Evolutionary conservation across 2,888 invertebrate species (phyloP).

Genomic region (Diarsia mendica): DNA sequence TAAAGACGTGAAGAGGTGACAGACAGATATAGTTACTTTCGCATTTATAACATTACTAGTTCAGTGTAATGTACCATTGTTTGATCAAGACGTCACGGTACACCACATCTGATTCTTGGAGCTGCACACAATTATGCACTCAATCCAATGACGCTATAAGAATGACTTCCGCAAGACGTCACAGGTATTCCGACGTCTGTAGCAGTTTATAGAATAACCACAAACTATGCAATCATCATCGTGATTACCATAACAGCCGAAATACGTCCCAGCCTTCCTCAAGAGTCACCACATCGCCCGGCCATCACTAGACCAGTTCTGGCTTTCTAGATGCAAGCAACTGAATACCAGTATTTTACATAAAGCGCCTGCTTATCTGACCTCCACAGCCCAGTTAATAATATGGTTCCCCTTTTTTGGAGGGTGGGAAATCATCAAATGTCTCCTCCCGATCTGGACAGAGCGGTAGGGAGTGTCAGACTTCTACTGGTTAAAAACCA

Average conservation of each 20-base stretch:
- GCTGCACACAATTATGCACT: background rate
- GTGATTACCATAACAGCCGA: background rate
- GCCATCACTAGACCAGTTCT: too few relatives aligned
- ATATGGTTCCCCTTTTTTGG: too few relatives aligned
- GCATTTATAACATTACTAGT: background rate
- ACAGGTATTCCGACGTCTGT: background rate
- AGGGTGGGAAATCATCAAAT: too few relatives aligned
- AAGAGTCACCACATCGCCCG: background rate
- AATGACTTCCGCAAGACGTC: background rate
- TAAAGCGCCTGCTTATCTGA: too few relatives aligned
- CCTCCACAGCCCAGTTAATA: too few relatives aligned
- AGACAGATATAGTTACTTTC: background rate
- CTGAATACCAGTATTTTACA: too few relatives aligned
- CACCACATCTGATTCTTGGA: conserved; percentile 21
- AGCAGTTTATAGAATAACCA: background rate
- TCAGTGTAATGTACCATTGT: conserved; percentile 31
- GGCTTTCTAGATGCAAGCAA: too few relatives aligned
- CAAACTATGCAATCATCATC: background rate
- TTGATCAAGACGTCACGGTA: conserved; percentile 19
- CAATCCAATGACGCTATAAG: background rate
- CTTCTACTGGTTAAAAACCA: too few relatives aligned
- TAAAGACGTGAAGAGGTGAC: background rate
- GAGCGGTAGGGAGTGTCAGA: too few relatives aligned
- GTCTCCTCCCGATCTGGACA: too few relatives aligned
- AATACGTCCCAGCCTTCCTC: background rate